Evolutionary conservation across 1,140 invertebrate genomes (phyloP), one percentile per base, ranked within the genome.

Genomic region (Trigoniulus corallinus): DNA sequence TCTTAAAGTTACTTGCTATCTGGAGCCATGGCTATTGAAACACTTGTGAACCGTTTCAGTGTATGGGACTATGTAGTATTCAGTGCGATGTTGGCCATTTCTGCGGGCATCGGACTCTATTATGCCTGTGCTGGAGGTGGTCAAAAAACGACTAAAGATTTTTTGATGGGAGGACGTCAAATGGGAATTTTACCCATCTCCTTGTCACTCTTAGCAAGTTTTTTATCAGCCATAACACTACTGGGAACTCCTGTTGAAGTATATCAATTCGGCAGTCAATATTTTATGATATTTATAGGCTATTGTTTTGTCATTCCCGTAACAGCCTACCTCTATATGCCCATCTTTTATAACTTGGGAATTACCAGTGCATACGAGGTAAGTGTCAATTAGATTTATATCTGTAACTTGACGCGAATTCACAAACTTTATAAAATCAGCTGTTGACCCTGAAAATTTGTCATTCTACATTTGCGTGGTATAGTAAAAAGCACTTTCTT

Each of bases 291-390:
- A n/a, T 47, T 54, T 29, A 29, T 54, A 21, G 41, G 41, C 34
- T 54, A 54, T 41, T 55, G 57, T 15, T 51, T 64, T 12, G 57
- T 57, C 18, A 61, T 63, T 29, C 55, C 58, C 2, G 46, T 57
- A 0, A 51, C 62, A 1, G 54, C 58, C 18, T 53, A 58, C 22
- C 40, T 66, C 20, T 66, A 58, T 51, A 54, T 67, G 23, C 67
- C 67, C 1, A 55, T 67, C 39, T 67, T 67, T 53, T 64, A 65
- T 54, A 55, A 58, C 1, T 56, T 67, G 3, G 53, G 56, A 18
- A 49, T 65, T 0, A 65, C 64, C 18, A 68, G 65, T 47, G 58
- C 59, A 22, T 67, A 61, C 51, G 62, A 67, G 60, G 65, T 66
- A 54, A 57, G 40, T 15, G n/a, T n/a, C n/a, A n/a, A n/a, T n/a